phyloP scores from a whole-genome alignment of 2,888 invertebrate genomes.

The Epinotia bilunana region DNA sequence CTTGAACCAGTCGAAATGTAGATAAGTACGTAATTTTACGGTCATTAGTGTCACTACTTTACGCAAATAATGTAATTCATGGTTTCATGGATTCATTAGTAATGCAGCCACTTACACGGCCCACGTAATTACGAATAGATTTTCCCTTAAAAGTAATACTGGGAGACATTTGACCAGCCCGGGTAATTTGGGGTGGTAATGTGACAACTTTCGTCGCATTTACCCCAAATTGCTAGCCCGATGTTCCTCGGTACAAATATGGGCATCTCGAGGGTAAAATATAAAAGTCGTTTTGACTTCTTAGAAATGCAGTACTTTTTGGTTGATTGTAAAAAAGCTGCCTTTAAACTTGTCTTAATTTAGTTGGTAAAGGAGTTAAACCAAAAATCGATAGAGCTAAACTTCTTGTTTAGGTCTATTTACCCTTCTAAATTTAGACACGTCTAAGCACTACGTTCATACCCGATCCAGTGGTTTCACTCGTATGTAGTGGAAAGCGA shows the following conservation, averaged over 20 bases:
- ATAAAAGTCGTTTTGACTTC: neutral
- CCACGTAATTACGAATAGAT: constrained; percentile 53
- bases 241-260: constrained; percentile 48
- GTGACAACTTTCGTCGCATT: constrained; percentile 59
- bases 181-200: constrained; percentile 60
- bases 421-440: too few relatives aligned
- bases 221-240: constrained; percentile 56
- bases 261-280: neutral
- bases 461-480: too few relatives aligned
- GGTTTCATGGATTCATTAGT: too few relatives aligned
- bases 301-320: neutral
- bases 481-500: too few relatives aligned
- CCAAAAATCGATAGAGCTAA: too few relatives aligned
- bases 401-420: too few relatives aligned
- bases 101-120: constrained; percentile 1
- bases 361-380: too few relatives aligned
- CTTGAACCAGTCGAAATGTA: too few relatives aligned
- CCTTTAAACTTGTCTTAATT: too few relatives aligned
- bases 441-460: too few relatives aligned
- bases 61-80: neutral
- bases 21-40: too few relatives aligned
- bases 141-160: constrained; percentile 53
- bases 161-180: constrained; percentile 56
- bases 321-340: neutral
- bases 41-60: too few relatives aligned